A percentile compares a stretch with the other conserved stretches of the same genome.
phyloP scores from a whole-genome alignment of 2,888 invertebrate genomes.

The Seira sanloemensis region DNA sequence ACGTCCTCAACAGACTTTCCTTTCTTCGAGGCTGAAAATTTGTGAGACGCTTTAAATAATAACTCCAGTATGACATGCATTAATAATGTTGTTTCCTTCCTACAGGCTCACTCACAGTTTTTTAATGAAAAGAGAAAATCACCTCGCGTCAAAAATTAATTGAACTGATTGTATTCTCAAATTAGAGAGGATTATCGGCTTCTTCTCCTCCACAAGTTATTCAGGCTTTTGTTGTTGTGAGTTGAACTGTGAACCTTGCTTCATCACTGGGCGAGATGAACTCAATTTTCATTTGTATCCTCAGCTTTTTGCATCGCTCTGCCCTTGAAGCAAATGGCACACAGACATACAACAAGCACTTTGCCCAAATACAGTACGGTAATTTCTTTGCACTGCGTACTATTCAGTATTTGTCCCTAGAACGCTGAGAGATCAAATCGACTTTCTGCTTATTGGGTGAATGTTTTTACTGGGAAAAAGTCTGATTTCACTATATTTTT shows the following conservation, averaged over 20 bases:
- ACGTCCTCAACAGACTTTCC: conserved; percentile 13
- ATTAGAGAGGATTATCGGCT: background rate
- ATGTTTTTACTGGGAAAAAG: too few species aligned
- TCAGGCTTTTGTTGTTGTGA: background rate
- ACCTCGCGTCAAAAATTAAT: conserved; percentile 4
- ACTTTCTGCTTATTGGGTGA: too few species aligned
- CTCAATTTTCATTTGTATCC: too few species aligned
- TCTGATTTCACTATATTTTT: too few species aligned
- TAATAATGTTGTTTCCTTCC: background rate
- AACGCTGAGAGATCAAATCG: too few species aligned
- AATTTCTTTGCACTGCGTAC: too few species aligned
- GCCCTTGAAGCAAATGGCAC: too few species aligned
- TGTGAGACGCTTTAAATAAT: background rate
- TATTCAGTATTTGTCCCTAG: too few species aligned
- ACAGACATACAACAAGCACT: too few species aligned
- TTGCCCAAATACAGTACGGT: too few species aligned
- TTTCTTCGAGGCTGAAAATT: background rate
- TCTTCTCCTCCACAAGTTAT: background rate
- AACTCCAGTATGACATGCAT: background rate
- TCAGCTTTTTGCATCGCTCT: too few species aligned
- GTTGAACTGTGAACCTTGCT: background rate
- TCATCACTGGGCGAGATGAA: too few species aligned
- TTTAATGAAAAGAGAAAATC: background rate
- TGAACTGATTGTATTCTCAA: background rate
- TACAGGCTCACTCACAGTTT: background rate